Evolutionary conservation across 2,888 invertebrate species (phyloP).

Genomic region (Cheilosia scutellata): DNA sequence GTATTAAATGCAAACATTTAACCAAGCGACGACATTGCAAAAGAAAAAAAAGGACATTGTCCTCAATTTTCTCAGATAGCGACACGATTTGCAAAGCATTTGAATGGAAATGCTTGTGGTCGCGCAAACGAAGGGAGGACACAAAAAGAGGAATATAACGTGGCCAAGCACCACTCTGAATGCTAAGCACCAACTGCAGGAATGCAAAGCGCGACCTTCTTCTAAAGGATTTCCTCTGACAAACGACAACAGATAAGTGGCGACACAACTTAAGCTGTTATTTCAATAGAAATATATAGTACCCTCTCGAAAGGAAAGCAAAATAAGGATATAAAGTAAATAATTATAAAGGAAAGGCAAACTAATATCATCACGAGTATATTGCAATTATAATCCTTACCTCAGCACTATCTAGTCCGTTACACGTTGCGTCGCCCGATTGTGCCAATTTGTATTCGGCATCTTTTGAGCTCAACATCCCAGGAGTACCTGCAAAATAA

Average conservation of each 20-base stretch:
- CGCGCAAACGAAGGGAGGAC: too few relatives aligned
- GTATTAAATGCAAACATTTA: conserved; percentile 33
- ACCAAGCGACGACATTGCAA: conserved; percentile 28
- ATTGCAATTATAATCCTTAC: conserved; percentile 82
- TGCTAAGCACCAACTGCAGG: conserved; percentile 8
- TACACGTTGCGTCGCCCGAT: conserved; percentile 96
- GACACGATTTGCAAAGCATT: conserved; percentile 48
- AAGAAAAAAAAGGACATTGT: conserved; percentile 47
- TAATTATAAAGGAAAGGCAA: background rate
- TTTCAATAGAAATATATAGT: conserved; percentile 26
- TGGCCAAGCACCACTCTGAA: conserved; percentile 11
- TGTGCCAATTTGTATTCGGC: conserved; percentile 94
- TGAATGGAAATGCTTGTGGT: conserved; percentile 34
- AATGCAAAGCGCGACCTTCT: conserved; percentile 23
- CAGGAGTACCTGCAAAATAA: conserved; percentile 82
- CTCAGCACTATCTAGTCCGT: conserved; percentile 95
- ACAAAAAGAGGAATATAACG: background rate
- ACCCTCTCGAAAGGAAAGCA: background rate
- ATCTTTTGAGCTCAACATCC: conserved; percentile 83
- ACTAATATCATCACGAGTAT: conserved; percentile 29
- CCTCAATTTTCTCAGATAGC: conserved; percentile 48
- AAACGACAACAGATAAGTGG: conserved; percentile 29
- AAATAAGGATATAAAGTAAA: conserved; percentile 6
- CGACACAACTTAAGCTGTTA: conserved; percentile 44
- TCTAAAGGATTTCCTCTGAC: conserved; percentile 8